phyloP scores from a whole-genome alignment of 2,888 invertebrate genomes.

The Schizaphis graminum region DNA sequence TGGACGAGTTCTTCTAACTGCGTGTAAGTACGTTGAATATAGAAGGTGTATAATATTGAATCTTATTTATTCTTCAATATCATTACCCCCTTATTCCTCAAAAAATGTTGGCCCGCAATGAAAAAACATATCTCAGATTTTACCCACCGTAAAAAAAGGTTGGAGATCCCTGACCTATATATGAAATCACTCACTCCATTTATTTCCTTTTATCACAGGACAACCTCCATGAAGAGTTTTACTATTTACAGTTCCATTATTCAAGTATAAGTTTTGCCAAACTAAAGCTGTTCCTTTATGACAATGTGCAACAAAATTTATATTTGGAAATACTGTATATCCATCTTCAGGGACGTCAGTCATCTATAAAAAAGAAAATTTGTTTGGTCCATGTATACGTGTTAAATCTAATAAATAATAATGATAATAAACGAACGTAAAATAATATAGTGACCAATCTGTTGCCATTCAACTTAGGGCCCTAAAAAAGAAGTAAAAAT shows the following conservation, averaged over 20 bases:
- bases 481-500: background rate
- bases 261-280: constrained; percentile 28
- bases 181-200: constrained; percentile 31
- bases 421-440: constrained; percentile 1
- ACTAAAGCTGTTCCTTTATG: constrained; percentile 36
- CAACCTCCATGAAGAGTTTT: constrained; percentile 29
- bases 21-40: no score
- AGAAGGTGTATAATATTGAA: no score
- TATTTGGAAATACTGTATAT: constrained; percentile 14
- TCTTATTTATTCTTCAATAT: no score
- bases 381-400: background rate
- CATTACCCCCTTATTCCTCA: no score
- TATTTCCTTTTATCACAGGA: constrained; percentile 42
- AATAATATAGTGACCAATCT: constrained; percentile 20
- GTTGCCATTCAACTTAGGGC: constrained; percentile 22
- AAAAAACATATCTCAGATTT: no score
- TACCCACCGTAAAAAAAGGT: no score
- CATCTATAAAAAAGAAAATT: constrained; percentile 1
- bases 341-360: background rate
- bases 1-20: no score
- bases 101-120: no score
- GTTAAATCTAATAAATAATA: background rate
- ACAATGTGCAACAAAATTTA: background rate
- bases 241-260: constrained; percentile 6
- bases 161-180: background rate